A percentile compares a stretch with the other conserved stretches of the same genome.
Evolutionary conservation across 1,140 invertebrate genomes (phyloP).

Genomic region (Hylaeus anthracinus): DNA sequence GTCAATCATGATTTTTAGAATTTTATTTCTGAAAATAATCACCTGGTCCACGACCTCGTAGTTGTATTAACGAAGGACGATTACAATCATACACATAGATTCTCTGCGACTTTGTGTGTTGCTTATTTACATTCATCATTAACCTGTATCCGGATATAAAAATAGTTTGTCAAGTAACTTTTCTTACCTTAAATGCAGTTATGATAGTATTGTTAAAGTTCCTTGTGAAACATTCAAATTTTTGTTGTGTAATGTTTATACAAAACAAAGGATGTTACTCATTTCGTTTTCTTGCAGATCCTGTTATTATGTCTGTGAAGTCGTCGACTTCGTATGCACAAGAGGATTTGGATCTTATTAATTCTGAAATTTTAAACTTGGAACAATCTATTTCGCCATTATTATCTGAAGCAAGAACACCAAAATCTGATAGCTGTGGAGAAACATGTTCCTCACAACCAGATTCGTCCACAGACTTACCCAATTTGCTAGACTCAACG

Average conservation of each 20-base stretch:
- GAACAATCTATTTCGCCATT: conserved; percentile 52
- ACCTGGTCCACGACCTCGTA: too few relatives aligned
- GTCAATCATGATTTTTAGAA: too few relatives aligned
- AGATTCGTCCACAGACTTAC: conserved; percentile 55
- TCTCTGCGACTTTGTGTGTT: too few relatives aligned
- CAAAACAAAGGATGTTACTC: neutral
- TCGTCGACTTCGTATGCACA: conserved; percentile 68
- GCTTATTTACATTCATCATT: too few relatives aligned
- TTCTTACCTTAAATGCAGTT: too few relatives aligned
- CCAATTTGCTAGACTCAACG: conserved; percentile 49
- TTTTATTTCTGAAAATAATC: too few relatives aligned
- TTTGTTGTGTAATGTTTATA: too few relatives aligned
- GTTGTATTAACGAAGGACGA: too few relatives aligned
- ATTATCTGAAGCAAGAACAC: conserved; percentile 51
- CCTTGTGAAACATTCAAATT: neutral
- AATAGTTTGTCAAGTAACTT: too few relatives aligned
- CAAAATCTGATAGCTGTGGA: conserved; percentile 54
- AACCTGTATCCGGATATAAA: too few relatives aligned
- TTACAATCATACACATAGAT: too few relatives aligned
- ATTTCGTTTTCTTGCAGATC: conserved; percentile 64
- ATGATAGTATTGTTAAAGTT: neutral
- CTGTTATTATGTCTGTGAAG: conserved; percentile 71
- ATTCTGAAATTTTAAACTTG: conserved; percentile 67
- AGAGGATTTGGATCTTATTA: conserved; percentile 71
- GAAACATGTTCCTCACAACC: conserved; percentile 57